Evolutionary conservation across 2,113 vertebrate genomes (phyloP).

Genomic region (Prionailurus viverrinus): DNA sequence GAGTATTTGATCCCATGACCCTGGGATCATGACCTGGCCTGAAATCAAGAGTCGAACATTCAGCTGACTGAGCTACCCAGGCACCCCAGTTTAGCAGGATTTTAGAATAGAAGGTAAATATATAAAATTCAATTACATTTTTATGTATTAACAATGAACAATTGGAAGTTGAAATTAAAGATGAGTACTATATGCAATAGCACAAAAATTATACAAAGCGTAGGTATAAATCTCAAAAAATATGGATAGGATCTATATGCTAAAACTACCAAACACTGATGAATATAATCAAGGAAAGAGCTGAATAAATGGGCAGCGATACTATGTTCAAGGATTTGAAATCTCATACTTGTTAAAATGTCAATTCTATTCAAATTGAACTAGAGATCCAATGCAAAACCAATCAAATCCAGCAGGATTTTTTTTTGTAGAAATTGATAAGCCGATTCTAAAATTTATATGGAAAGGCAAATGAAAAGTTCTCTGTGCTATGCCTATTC

Average conservation of each 20-base stretch:
- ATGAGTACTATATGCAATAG: neutral
- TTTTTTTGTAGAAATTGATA: neutral
- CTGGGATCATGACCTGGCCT: too few species aligned
- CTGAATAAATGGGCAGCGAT: neutral
- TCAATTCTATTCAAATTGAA: neutral
- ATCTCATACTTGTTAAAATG: neutral
- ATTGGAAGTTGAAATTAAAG: neutral
- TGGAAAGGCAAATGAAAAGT: neutral
- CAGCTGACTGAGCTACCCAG: too few species aligned
- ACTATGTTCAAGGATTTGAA: neutral
- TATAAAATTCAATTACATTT: constrained; percentile 25
- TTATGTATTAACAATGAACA: neutral
- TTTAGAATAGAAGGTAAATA: neutral
- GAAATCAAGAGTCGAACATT: too few species aligned
- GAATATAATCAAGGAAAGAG: neutral
- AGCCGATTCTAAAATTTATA: constrained; percentile 16
- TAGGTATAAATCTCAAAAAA: neutral
- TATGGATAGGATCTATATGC: neutral
- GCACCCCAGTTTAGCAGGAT: neutral
- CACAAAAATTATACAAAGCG: neutral
- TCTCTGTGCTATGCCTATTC: neutral
- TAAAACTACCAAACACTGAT: neutral
- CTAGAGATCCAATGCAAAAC: neutral
- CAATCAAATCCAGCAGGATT: neutral
- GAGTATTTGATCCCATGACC: too few species aligned